A percentile compares a stretch with the other conserved stretches of the same genome.
These are phyloP conservation scores for Meteorus sp. DNA, from an alignment of 1,140 invertebrate genomes.

Conservation along the genomic window DNA sequence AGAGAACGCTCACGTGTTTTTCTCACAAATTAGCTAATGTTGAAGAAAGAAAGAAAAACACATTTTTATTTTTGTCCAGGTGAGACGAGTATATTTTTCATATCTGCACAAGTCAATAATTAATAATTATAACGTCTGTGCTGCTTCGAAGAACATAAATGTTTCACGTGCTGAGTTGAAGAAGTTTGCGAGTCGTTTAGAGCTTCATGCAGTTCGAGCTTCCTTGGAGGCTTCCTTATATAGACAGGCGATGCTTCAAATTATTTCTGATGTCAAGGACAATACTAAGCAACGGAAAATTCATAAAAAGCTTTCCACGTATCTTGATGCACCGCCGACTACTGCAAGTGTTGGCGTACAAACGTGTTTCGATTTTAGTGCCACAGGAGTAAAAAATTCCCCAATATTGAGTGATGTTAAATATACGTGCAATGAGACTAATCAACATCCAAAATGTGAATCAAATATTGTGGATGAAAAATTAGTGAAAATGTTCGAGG, in stretches of 20 bases:
- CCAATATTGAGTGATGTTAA: constrained; percentile 14
- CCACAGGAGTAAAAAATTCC: neutral
- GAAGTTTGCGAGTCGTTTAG: constrained; percentile 40
- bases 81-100: constrained; percentile 43
- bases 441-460: constrained; percentile 12
- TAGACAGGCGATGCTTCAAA: constrained; percentile 41
- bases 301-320: constrained; percentile 38
- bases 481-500: neutral
- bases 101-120: constrained; percentile 44
- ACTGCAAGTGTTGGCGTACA: constrained; percentile 38
- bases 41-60: neutral
- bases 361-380: constrained; percentile 29
- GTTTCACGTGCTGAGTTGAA: constrained; percentile 32
- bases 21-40: neutral
- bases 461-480: constrained; percentile 7
- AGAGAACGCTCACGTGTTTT: neutral
- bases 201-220: constrained; percentile 37
- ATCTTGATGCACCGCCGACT: constrained; percentile 33
- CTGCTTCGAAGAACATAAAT: constrained; percentile 27
- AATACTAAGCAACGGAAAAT: constrained; percentile 36
- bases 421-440: constrained; percentile 18
- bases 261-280: constrained; percentile 41
- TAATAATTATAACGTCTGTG: constrained; percentile 40
- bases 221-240: constrained; percentile 41
- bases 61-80: constrained; percentile 31